A percentile compares a stretch with the other conserved stretches of the same genome.
Conservation (phyloP, 2,888 invertebrate species). For the Ochropleura plecta region DNA sequence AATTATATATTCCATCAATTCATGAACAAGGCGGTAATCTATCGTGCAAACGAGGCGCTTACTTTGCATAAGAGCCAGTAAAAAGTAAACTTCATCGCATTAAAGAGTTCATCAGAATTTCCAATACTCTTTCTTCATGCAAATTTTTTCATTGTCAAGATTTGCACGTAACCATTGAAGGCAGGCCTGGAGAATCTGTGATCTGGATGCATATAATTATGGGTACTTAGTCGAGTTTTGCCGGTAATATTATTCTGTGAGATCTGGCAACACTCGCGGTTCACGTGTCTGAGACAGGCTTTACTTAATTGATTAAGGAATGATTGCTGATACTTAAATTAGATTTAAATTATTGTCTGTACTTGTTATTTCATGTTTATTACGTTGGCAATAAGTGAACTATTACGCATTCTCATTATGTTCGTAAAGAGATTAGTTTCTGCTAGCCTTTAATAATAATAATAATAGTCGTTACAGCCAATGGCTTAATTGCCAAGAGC, state of each 20-base stretch:
- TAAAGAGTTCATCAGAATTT: constrained; percentile 57
- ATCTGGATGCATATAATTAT: constrained; percentile 68
- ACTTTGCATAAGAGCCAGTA: constrained; percentile 62
- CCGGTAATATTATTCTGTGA: constrained; percentile 46
- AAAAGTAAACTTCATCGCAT: constrained; percentile 59
- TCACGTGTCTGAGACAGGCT: constrained; percentile 22
- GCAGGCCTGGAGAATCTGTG: constrained; percentile 57
- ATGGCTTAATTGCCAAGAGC: no score
- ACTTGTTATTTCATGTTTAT: background rate
- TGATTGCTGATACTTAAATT: background rate
- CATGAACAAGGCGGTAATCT: constrained; percentile 57
- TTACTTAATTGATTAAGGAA: constrained; percentile 1
- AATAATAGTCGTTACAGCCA: no score
- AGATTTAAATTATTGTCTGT: background rate
- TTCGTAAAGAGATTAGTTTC: background rate
- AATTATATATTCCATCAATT: constrained; percentile 60
- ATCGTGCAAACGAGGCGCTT: constrained; percentile 57
- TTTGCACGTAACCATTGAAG: constrained; percentile 66
- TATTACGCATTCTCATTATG: no score
- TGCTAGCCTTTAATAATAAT: no score
- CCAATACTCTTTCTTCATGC: constrained; percentile 56
- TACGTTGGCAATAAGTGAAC: background rate
- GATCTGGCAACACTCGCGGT: constrained; percentile 38
- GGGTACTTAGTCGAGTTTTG: constrained; percentile 63
- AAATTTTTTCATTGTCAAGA: constrained; percentile 68